Percentiles rank a stretch among this genome's conserved stretches.
Conservation (phyloP, 2,797 vertebrate genomes). For the Carapus acus region DNA sequence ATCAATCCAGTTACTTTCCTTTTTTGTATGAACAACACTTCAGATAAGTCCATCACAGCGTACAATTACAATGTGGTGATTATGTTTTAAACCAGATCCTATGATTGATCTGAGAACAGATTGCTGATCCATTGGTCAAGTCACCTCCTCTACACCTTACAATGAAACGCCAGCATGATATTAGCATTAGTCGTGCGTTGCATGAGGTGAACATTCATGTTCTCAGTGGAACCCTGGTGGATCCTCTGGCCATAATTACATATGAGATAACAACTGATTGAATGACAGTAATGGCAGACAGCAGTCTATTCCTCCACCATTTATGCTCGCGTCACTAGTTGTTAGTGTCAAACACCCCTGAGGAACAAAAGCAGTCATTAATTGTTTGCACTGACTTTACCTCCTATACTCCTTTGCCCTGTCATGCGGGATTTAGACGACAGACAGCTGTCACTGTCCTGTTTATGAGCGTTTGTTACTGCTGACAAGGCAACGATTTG, state of each 20-base stretch:
- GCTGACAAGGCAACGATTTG: slow-evolving; percentile 21
- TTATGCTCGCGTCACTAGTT: slow-evolving; percentile 5
- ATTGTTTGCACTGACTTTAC: slow-evolving; percentile 13
- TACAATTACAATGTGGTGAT: too few relatives aligned
- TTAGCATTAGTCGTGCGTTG: too few relatives aligned
- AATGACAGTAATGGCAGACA: slow-evolving; percentile 13
- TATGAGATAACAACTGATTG: slow-evolving; percentile 7
- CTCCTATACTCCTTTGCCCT: slow-evolving; percentile 24
- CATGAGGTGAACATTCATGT: too few relatives aligned
- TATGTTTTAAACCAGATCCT: too few relatives aligned
- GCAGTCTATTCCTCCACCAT: neutral
- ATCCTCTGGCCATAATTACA: slow-evolving; percentile 1
- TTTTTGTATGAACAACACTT: too few relatives aligned
- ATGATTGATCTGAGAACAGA: too few relatives aligned
- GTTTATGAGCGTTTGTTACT: slow-evolving; percentile 24
- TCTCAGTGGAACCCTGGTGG: neutral
- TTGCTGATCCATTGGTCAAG: too few relatives aligned
- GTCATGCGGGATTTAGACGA: slow-evolving; percentile 18
- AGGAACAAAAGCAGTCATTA: neutral
- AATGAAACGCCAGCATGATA: too few relatives aligned
- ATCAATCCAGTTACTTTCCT: too few relatives aligned
- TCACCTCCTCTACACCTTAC: too few relatives aligned
- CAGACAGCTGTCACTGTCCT: slow-evolving; percentile 22
- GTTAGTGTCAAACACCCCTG: slow-evolving; percentile 4
- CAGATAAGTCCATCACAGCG: too few relatives aligned